Evolutionary conservation across 1,140 invertebrate genomes (phyloP), one percentile per base, ranked within the genome.

Genomic region (Asobara japonica): DNA sequence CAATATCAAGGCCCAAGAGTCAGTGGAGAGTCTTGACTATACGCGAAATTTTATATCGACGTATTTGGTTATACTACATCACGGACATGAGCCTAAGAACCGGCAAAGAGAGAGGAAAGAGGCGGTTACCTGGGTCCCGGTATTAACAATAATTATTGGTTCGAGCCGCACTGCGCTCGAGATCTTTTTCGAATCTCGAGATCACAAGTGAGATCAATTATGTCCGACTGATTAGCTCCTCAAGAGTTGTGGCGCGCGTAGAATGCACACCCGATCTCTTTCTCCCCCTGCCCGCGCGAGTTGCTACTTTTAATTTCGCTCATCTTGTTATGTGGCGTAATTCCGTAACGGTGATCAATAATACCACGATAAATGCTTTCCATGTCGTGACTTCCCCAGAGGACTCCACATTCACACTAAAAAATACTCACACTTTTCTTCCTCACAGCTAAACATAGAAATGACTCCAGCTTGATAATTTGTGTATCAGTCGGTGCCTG

Each of bases 61-160:
- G 45, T 51, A 51, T 51, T 51, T 16, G 18, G 18, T 51, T 51
- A 51, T 51, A 3, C 16, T 27, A 56, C 22, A 13, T 10, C 51
- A 56, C 22, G 22, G 8, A 25, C 45, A 51, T 51, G 22, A 56
- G 25, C 22, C 51, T 6, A 3, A 69, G 61, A 38, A 16, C 38
- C n/a, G 18, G 27, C 30, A 20, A 62, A 36, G 27, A 64, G 76
- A 71, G 71, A 65, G 62, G 22, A 51, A 31, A 18, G 69, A 79
- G 80, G 81, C 51, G 56, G 33, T 61, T 31, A 70, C 51, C 10
- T 13, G 8, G 60, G 61, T 62, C 73, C 79, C 78, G 79, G 78
- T 84, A 86, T 86, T 87, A 86, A 87, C 82, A 85, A 85, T 87
- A 87, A 87, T 87, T 86, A 87, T 87, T 86, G 85, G 84, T 87